Percentiles rank a stretch among this genome's conserved stretches.
These are phyloP conservation scores for Callyntrura sp. DNA, from an alignment of 2,888 invertebrate species.

Conservation along the genomic window DNA sequence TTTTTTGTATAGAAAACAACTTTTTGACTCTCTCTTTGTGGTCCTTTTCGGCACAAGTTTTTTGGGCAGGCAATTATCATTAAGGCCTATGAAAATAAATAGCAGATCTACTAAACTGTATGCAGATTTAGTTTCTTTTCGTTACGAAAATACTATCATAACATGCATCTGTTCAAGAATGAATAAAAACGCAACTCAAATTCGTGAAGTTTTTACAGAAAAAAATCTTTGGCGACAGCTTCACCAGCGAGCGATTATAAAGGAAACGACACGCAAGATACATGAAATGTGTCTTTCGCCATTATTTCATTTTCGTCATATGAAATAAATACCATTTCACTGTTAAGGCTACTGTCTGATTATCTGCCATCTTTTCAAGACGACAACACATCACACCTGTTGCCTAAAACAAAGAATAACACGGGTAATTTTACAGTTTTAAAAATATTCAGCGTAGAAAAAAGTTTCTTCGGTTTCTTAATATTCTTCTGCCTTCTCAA, in stretches of 20 bases:
- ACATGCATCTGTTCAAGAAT: too few species aligned
- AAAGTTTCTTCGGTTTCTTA: neutral
- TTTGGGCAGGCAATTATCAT: conserved; percentile 4
- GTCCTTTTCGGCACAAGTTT: neutral
- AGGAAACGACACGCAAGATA: neutral
- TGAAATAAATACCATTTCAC: too few species aligned
- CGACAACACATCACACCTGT: conserved; percentile 6
- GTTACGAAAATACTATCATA: too few species aligned
- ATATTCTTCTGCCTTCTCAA: neutral
- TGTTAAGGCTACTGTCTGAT: too few species aligned
- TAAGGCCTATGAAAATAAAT: conserved; percentile 11
- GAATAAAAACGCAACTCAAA: too few species aligned
- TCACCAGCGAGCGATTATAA: too few species aligned
- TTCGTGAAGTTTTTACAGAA: neutral
- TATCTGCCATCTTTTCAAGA: conserved; percentile 1
- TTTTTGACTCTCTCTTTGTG: conserved; percentile 21
- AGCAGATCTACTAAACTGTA: neutral
- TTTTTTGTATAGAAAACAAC: neutral
- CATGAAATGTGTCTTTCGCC: too few species aligned
- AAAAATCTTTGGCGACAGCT: neutral
- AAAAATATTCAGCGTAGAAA: neutral
- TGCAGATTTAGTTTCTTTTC: neutral
- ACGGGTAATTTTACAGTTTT: neutral
- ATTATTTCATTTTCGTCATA: too few species aligned
- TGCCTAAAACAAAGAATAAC: conserved; percentile 27